Evolutionary conservation across 53 echinoderm and acorn worm genomes (phyloP).

Genomic region (Patiria pectinifera): DNA sequence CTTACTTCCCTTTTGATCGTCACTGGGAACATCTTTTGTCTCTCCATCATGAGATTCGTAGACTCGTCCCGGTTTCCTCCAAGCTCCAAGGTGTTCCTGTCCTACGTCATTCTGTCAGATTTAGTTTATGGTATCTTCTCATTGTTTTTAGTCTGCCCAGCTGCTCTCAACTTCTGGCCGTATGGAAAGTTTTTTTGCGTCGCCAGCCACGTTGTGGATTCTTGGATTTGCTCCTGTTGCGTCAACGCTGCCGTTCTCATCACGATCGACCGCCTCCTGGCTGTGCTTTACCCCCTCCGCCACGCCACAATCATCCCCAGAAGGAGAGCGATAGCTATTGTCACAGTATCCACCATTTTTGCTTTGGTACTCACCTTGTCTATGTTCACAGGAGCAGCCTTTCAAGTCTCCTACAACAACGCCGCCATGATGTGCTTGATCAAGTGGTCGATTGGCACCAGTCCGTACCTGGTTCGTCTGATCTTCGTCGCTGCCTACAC

Average conservation of each 20-base stretch:
- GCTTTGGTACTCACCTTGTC: neutral
- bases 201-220: neutral
- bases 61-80: constrained; percentile 45
- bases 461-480: neutral
- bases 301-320: constrained; percentile 5
- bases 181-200: constrained; percentile 21
- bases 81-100: constrained; percentile 53
- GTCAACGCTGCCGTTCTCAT: constrained; percentile 40
- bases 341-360: neutral
- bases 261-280: constrained; percentile 33
- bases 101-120: constrained; percentile 35
- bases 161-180: constrained; percentile 41
- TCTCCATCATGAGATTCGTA: constrained; percentile 10
- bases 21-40: constrained; percentile 21
- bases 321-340: neutral
- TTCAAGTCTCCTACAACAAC: constrained; percentile 32
- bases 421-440: constrained; percentile 17
- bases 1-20: constrained; percentile 1
- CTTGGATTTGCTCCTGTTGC: constrained; percentile 22
- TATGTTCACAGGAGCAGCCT: neutral
- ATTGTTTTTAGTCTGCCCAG: neutral
- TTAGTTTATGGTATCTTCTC: neutral
- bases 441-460: constrained; percentile 36
- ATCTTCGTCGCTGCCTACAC: neutral
- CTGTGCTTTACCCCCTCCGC: constrained; percentile 29